A percentile compares a stretch with the other conserved stretches of the same genome.
These are phyloP conservation scores for Brachycybe producta DNA, from an alignment of 2,888 invertebrate genomes.

Conservation along the genomic window DNA sequence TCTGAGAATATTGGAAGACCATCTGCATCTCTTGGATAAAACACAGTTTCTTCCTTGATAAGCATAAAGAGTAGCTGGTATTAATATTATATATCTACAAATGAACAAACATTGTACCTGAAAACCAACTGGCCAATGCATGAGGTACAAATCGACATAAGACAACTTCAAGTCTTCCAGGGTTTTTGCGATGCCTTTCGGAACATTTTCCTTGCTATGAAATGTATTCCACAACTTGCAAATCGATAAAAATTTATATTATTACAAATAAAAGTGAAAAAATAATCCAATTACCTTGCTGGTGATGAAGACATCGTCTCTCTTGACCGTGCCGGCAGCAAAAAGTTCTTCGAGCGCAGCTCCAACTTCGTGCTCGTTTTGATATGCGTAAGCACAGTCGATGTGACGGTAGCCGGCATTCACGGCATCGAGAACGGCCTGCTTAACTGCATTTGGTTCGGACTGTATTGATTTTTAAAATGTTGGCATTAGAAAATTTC, in stretches of 20 bases:
- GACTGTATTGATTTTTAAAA: no score
- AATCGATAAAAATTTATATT: not conserved
- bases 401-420: constrained; percentile 33
- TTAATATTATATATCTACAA: not conserved
- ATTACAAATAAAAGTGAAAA: not conserved
- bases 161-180: constrained; percentile 55
- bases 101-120: constrained; percentile 27
- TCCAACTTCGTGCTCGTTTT: constrained; percentile 33
- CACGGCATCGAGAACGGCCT: constrained; percentile 30
- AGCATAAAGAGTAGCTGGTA: not conserved
- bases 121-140: constrained; percentile 63
- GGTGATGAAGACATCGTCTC: constrained; percentile 34
- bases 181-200: constrained; percentile 52
- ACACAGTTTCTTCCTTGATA: constrained; percentile 41
- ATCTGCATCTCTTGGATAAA: constrained; percentile 51
- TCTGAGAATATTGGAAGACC: constrained; percentile 28
- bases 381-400: constrained; percentile 32
- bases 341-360: constrained; percentile 30
- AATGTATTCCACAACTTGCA: constrained; percentile 17
- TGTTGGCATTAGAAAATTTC: no score
- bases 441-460: constrained; percentile 27
- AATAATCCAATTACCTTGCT: constrained; percentile 29
- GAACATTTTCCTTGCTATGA: constrained; percentile 38
- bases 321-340: constrained; percentile 27
- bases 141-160: constrained; percentile 68